phyloP scores from a whole-genome alignment of 2,113 vertebrate species.

The Acrocephalus kingi region DNA sequence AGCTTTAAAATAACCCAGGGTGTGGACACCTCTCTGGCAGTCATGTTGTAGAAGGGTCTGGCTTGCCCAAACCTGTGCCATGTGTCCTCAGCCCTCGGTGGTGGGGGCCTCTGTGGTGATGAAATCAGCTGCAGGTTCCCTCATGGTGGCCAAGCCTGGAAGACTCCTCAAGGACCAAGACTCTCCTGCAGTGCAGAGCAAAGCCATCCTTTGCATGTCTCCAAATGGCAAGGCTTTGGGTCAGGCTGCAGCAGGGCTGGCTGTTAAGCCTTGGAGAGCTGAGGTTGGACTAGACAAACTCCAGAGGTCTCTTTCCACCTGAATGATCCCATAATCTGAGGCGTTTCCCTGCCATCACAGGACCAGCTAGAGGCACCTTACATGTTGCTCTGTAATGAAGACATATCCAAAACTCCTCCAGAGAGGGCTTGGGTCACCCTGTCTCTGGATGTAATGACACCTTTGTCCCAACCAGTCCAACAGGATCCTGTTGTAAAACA shows the following conservation, averaged over 20 bases:
- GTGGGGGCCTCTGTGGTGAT: neutral
- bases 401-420: neutral
- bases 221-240: neutral
- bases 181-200: neutral
- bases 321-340: neutral
- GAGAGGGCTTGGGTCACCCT: neutral
- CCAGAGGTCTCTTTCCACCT: neutral
- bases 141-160: neutral
- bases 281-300: neutral
- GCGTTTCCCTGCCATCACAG: neutral
- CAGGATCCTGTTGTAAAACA: neutral
- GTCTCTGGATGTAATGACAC: neutral
- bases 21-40: neutral
- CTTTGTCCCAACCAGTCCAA: neutral
- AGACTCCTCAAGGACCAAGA: neutral
- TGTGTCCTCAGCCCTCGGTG: neutral
- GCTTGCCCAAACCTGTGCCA: neutral
- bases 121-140: neutral
- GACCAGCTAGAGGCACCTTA: neutral
- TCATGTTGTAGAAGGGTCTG: neutral
- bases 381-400: neutral
- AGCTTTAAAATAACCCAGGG: slow-evolving; percentile 43
- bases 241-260: neutral
- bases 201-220: neutral
- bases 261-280: neutral